Conservation (phyloP, 2,888 invertebrate genomes). For the Melanargia galathea region DNA sequence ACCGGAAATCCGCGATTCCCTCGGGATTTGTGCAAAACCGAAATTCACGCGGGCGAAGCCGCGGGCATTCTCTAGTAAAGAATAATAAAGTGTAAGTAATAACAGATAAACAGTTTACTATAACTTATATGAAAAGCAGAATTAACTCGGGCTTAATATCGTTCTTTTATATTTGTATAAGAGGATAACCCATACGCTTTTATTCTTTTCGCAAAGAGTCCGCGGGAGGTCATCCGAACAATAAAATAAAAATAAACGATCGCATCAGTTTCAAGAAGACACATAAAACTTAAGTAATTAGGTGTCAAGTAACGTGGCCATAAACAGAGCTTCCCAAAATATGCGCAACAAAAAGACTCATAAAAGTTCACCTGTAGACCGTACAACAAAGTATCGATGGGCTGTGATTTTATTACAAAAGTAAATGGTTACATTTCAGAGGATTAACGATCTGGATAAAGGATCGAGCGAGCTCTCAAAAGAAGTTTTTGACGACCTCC, state of each 20-base stretch:
- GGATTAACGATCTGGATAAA: neutral
- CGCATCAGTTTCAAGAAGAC: constrained; percentile 38
- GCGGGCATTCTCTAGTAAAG: too few species aligned
- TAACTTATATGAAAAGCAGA: neutral
- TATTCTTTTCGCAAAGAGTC: constrained; percentile 29
- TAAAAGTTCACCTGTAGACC: constrained; percentile 28
- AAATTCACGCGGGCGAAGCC: too few species aligned
- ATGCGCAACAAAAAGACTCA: constrained; percentile 32
- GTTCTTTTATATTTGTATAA: constrained; percentile 18
- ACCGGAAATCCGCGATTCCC: too few species aligned
- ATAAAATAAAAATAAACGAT: constrained; percentile 36
- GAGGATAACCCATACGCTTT: constrained; percentile 12
- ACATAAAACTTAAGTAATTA: constrained; percentile 40
- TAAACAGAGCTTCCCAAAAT: constrained; percentile 36
- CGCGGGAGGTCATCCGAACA: constrained; percentile 31
- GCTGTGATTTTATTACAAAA: constrained; percentile 24
- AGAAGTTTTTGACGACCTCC: too few species aligned
- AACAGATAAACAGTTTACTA: too few species aligned
- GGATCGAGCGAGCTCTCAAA: too few species aligned
- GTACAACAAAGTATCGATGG: constrained; percentile 29
- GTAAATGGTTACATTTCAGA: neutral
- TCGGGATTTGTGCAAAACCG: too few species aligned
- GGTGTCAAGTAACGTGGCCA: constrained; percentile 38
- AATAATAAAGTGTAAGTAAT: too few species aligned
- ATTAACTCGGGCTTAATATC: constrained; percentile 2